Conservation (phyloP, 2,797 vertebrate genomes). For the Eremophila alpestris region DNA sequence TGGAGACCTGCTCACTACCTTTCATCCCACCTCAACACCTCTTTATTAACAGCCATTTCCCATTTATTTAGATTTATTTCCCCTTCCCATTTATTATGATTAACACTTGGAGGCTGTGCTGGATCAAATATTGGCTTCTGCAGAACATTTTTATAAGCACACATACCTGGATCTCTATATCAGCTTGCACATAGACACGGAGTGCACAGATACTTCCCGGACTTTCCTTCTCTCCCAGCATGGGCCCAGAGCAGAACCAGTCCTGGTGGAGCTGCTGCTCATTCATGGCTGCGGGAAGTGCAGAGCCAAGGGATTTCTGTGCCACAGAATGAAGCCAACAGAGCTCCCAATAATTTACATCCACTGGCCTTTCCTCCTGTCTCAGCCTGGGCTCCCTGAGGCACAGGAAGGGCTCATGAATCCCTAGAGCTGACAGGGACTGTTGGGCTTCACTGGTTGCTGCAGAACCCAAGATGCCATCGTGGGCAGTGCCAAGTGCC, state of each 20-base stretch:
- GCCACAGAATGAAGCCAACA: fast-evolving
- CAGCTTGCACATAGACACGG: neutral
- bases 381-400: neutral
- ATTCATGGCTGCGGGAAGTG: fast-evolving
- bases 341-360: neutral
- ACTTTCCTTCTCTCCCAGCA: neutral
- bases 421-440: neutral
- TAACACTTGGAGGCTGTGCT: neutral
- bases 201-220: neutral
- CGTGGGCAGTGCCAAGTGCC: neutral
- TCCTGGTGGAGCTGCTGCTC: neutral
- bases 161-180: neutral
- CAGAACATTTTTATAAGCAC: neutral
- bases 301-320: neutral
- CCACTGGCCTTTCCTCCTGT: neutral
- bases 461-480: neutral
- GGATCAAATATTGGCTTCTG: neutral
- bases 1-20: neutral
- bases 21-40: neutral
- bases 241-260: neutral
- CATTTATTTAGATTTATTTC: neutral
- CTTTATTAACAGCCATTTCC: neutral
- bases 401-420: neutral
- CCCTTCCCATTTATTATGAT: neutral
- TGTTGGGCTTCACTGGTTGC: neutral